Conservation (phyloP, 2,888 invertebrate species). For the Muschampia plurimacula region DNA sequence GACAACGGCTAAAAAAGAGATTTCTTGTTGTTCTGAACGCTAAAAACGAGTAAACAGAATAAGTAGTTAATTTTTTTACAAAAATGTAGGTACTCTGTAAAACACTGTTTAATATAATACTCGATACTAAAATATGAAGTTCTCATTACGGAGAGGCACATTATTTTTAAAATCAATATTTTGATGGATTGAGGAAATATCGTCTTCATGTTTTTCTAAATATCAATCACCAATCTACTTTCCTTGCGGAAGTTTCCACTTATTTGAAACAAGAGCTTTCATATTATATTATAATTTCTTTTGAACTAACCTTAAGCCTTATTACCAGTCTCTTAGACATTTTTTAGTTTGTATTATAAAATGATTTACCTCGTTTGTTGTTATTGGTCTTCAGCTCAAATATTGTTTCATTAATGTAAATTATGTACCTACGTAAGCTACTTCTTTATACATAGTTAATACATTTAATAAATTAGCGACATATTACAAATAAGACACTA, state of each 20-base stretch:
- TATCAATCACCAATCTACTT: constrained; percentile 11
- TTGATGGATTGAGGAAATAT: constrained; percentile 28
- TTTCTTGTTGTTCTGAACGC: no score
- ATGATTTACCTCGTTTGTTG: constrained; percentile 3
- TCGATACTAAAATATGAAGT: not conserved
- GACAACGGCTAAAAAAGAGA: no score
- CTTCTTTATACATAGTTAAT: not conserved
- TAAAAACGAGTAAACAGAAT: not conserved
- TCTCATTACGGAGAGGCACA: constrained; percentile 20
- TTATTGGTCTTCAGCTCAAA: not conserved
- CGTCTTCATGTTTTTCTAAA: constrained; percentile 20
- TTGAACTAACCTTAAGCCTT: constrained; percentile 1
- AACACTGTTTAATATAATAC: not conserved
- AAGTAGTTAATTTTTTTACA: no score
- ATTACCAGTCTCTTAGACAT: constrained; percentile 2
- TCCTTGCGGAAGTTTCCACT: constrained; percentile 18
- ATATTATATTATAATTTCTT: not conserved
- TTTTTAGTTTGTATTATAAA: constrained; percentile 3
- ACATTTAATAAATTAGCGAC: no score
- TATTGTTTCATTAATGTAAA: not conserved
- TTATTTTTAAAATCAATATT: constrained; percentile 25
- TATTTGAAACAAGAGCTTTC: constrained; percentile 10
- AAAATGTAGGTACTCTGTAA: no score
- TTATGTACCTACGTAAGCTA: not conserved
- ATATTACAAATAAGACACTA: no score